Evolutionary conservation across 2,888 invertebrate species (phyloP).

Genomic region (Dugesia japonica): DNA sequence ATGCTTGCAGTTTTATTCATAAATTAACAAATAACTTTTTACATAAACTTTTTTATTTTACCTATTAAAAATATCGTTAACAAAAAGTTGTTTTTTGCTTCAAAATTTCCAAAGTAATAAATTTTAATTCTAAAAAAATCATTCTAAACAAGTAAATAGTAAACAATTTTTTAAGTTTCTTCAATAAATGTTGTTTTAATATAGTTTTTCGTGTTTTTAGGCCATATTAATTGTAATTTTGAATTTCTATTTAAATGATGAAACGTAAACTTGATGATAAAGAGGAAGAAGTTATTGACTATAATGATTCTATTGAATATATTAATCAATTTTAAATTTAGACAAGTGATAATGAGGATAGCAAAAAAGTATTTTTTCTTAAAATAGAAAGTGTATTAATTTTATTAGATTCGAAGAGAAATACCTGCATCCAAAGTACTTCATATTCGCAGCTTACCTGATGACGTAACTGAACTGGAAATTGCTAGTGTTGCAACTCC

Average conservation of each 20-base stretch:
- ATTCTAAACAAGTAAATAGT: no score
- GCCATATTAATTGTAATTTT: background rate
- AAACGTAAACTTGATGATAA: conserved; percentile 4
- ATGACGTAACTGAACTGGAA: background rate
- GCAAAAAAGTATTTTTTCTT: background rate
- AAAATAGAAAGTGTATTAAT: background rate
- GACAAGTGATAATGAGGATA: background rate
- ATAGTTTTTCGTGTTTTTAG: no score
- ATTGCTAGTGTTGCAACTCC: background rate
- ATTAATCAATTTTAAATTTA: background rate
- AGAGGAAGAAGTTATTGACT: background rate
- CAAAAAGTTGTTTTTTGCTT: no score
- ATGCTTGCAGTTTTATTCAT: no score
- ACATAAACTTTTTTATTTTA: no score
- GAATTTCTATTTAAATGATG: background rate
- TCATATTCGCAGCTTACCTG: background rate
- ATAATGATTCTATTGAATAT: background rate
- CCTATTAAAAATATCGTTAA: no score
- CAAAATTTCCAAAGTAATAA: no score
- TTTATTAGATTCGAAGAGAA: background rate
- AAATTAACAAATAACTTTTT: no score
- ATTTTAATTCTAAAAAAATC: no score
- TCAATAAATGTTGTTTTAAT: no score
- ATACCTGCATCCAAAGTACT: background rate
- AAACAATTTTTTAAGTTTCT: no score